These are phyloP conservation scores for Pogona vitticeps DNA, from an alignment of 2,113 vertebrate genomes.

Conservation along the genomic window DNA sequence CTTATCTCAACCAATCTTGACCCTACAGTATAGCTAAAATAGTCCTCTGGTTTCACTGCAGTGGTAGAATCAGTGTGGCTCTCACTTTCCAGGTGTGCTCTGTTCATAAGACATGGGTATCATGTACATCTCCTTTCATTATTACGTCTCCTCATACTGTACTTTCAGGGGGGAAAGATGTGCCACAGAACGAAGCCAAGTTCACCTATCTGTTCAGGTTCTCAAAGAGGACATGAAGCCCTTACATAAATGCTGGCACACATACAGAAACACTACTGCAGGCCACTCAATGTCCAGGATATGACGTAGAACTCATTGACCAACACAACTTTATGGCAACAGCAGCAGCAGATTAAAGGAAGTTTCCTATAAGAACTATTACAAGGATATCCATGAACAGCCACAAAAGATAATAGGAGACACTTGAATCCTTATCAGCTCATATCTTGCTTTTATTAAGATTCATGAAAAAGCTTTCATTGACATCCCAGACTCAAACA, in stretches of 20 bases:
- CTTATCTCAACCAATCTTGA: fast-evolving
- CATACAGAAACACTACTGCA: neutral
- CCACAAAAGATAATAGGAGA: neutral
- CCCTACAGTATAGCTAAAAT: neutral
- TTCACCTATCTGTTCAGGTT: neutral
- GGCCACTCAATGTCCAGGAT: neutral
- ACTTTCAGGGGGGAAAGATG: neutral
- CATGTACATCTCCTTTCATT: neutral
- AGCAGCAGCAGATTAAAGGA: neutral
- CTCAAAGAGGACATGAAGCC: neutral
- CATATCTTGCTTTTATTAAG: neutral
- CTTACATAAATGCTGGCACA: neutral
- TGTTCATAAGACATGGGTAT: neutral
- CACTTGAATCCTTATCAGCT: neutral
- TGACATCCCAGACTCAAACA: neutral
- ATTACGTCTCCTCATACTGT: neutral
- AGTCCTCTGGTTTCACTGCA: neutral
- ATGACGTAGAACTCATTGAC: neutral
- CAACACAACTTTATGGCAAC: neutral
- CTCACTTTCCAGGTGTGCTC: neutral
- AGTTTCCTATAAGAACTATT: neutral
- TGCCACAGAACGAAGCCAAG: neutral
- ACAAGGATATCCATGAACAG: neutral
- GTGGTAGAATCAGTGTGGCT: neutral
- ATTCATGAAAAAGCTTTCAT: neutral